Percentiles rank a stretch among this genome's conserved stretches.
Conservation (phyloP, 2,888 invertebrate genomes). For the Pyrgus malvae region DNA sequence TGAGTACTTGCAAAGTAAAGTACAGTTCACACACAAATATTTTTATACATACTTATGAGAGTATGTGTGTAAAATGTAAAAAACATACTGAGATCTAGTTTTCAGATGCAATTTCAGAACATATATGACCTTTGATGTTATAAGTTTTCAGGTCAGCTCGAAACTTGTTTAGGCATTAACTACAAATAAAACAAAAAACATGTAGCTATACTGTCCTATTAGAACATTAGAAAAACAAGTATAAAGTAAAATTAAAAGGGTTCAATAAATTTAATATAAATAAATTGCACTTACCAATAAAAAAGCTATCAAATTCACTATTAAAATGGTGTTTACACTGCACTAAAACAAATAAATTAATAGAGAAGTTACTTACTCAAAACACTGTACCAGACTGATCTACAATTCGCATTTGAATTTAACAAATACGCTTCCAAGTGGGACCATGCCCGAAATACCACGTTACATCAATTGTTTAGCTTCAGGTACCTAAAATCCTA, state of each 20-base stretch:
- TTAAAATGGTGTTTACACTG: conserved; percentile 7
- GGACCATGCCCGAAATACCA: conserved; percentile 21
- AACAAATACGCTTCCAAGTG: conserved; percentile 23
- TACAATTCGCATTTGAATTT: conserved; percentile 23
- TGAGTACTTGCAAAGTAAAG: too few species aligned
- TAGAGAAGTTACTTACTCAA: conserved; percentile 11
- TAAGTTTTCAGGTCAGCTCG: too few species aligned
- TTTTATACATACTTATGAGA: too few species aligned
- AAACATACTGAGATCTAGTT: too few species aligned
- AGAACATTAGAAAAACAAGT: not conserved
- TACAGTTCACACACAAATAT: too few species aligned
- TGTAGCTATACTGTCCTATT: not conserved
- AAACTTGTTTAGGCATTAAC: too few species aligned
- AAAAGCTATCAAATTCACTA: not conserved
- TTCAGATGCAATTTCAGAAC: too few species aligned
- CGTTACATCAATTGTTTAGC: conserved; percentile 28
- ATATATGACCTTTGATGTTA: too few species aligned
- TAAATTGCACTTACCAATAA: not conserved
- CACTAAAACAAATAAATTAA: conserved; percentile 4
- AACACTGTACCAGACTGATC: conserved; percentile 12
- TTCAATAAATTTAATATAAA: not conserved
- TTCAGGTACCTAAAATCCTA: conserved; percentile 26
- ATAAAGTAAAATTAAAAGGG: not conserved
- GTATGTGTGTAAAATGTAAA: too few species aligned
- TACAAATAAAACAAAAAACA: too few species aligned